A percentile compares a stretch with the other conserved stretches of the same genome.
These are phyloP conservation scores for Halcyon badia DNA, from an alignment of 2,797 vertebrate species.

Conservation along the genomic window DNA sequence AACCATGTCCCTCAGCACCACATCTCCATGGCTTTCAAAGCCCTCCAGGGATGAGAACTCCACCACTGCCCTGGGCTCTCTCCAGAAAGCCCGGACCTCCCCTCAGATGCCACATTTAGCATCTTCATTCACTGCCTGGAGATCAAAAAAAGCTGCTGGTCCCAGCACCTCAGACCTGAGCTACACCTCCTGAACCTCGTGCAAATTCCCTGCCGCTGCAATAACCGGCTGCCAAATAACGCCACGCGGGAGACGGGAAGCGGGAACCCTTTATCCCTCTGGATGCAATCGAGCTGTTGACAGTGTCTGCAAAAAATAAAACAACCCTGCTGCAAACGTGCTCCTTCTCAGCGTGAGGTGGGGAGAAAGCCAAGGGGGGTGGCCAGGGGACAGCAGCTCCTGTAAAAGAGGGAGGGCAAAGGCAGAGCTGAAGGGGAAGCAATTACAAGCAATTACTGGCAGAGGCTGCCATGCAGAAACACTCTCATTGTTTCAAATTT, in stretches of 20 bases:
- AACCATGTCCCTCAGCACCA: neutral
- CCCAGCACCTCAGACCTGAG: neutral
- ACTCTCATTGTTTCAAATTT: constrained; percentile 62
- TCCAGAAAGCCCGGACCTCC: neutral
- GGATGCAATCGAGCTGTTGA: neutral
- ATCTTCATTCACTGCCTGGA: neutral
- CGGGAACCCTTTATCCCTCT: constrained; percentile 48
- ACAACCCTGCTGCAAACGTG: neutral
- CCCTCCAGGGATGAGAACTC: neutral
- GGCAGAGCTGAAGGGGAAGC: constrained; percentile 3
- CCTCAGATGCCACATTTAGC: neutral
- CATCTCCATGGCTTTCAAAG: neutral
- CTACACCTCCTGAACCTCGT: neutral
- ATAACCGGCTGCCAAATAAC: constrained; percentile 42
- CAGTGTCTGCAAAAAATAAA: neutral
- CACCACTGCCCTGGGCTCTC: neutral
- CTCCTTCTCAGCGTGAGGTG: neutral
- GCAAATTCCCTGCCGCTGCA: constrained; percentile 17
- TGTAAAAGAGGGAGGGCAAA: constrained; percentile 30
- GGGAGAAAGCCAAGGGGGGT: neutral
- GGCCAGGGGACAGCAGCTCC: neutral
- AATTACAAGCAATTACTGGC: constrained; percentile 74
- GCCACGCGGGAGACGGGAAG: neutral
- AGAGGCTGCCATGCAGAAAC: constrained; percentile 53
- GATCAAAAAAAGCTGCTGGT: neutral